phyloP scores from a whole-genome alignment of 1,140 invertebrate genomes.

The Drosophila melanica region DNA sequence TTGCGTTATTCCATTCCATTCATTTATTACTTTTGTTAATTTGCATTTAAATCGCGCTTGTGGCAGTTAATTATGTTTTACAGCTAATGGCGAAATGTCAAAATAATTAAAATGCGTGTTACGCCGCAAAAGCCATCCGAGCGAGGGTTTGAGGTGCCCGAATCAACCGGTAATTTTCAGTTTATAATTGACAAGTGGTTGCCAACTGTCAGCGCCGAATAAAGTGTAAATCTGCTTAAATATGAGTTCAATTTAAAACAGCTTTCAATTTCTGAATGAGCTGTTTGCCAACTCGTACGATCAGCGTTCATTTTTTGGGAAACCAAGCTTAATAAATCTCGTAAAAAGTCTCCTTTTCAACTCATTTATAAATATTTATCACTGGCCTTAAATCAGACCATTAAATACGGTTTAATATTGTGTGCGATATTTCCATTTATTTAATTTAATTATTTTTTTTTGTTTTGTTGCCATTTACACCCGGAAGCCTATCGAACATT shows the following conservation, averaged over 20 bases:
- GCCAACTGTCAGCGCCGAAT: conserved; percentile 72
- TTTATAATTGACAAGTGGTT: conserved; percentile 70
- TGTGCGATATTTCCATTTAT: conserved; percentile 4
- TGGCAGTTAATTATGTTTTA: conserved; percentile 79
- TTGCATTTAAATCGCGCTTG: conserved; percentile 73
- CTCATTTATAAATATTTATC: neutral
- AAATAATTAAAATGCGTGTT: conserved; percentile 74
- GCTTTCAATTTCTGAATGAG: conserved; percentile 4
- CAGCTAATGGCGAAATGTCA: conserved; percentile 81
- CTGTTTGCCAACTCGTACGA: too few relatives aligned
- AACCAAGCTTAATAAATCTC: neutral
- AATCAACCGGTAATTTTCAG: conserved; percentile 26
- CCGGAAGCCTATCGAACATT: too few relatives aligned
- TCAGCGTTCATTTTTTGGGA: too few relatives aligned
- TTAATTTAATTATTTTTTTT: too few relatives aligned
- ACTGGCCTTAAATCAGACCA: conserved; percentile 1
- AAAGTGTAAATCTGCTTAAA: conserved; percentile 71
- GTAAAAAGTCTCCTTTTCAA: neutral
- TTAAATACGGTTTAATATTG: conserved; percentile 16
- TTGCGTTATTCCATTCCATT: neutral
- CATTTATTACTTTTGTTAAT: conserved; percentile 59
- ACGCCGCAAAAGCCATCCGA: conserved; percentile 23
- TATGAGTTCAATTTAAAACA: conserved; percentile 71
- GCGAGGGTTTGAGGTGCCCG: neutral
- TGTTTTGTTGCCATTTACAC: too few relatives aligned